Evolutionary conservation across 2,797 vertebrate genomes (phyloP).

Genomic region (Champsocephalus gunnari): DNA sequence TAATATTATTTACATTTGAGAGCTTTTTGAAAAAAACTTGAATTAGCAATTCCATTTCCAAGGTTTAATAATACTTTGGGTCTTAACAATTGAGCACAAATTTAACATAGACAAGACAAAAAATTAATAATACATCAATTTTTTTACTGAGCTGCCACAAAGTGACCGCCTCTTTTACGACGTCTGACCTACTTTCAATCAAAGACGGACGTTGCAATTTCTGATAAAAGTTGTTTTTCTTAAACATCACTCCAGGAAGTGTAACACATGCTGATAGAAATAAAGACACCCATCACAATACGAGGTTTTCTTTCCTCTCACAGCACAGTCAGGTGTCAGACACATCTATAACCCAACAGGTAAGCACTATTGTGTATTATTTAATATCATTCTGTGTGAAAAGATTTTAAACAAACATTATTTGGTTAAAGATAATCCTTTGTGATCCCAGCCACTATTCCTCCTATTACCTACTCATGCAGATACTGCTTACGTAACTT

Average conservation of each 20-base stretch:
- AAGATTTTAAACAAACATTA: not conserved
- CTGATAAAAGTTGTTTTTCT: not conserved
- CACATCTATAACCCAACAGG: not conserved
- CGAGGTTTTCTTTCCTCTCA: not conserved
- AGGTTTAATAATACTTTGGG: too few relatives aligned
- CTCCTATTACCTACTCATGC: not conserved
- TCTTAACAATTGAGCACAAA: too few relatives aligned
- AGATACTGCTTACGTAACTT: not conserved
- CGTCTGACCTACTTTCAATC: not conserved
- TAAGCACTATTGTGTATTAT: not conserved
- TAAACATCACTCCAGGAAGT: slow-evolving; percentile 38
- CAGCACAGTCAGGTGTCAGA: not conserved
- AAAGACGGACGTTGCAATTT: slow-evolving; percentile 25
- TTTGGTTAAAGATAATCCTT: not conserved
- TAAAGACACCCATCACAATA: not conserved
- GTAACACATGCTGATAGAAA: slow-evolving; percentile 14
- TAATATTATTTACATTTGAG: too few relatives aligned
- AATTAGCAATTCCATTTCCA: too few relatives aligned
- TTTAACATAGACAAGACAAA: too few relatives aligned
- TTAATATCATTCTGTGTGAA: too few relatives aligned
- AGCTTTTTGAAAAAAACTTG: too few relatives aligned
- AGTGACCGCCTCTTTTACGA: not conserved
- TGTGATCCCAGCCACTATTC: not conserved
- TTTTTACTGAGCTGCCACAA: not conserved
- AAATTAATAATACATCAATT: not conserved